Conservation (phyloP, 2,797 vertebrate genomes). For the Babyrousa celebensis region DNA sequence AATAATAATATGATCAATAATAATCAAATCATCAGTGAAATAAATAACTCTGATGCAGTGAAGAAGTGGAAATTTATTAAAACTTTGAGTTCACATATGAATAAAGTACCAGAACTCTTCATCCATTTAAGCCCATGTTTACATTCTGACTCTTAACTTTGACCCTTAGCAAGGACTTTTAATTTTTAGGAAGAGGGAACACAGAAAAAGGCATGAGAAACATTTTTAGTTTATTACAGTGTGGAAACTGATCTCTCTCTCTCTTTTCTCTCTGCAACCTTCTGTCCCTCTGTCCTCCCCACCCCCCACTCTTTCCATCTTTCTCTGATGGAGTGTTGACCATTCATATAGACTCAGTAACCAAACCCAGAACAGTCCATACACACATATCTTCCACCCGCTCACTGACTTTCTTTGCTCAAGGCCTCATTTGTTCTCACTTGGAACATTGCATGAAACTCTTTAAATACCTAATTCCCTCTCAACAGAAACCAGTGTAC, state of each 20-base stretch:
- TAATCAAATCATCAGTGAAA: slow-evolving; percentile 67
- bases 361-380: background rate
- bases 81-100: slow-evolving; percentile 6
- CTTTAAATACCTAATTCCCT: background rate
- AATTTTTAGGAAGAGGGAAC: background rate
- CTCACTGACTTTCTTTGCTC: background rate
- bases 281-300: too few species aligned
- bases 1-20: slow-evolving; percentile 75
- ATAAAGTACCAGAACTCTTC: background rate
- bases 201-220: background rate
- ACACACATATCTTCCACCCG: background rate
- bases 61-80: slow-evolving; percentile 5
- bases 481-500: background rate
- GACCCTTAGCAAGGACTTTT: too few species aligned
- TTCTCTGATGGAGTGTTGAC: background rate
- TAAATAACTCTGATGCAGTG: slow-evolving; percentile 20
- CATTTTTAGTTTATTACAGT: background rate
- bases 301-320: background rate
- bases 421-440: background rate
- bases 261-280: background rate
- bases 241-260: background rate
- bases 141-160: slow-evolving; percentile 20
- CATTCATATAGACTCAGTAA: background rate
- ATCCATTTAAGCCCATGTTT: background rate
- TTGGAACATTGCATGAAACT: background rate